Evolutionary conservation across 1,140 invertebrate genomes (phyloP), one percentile per base, ranked within the genome.

Genomic region (Medauroidea extradentata): DNA sequence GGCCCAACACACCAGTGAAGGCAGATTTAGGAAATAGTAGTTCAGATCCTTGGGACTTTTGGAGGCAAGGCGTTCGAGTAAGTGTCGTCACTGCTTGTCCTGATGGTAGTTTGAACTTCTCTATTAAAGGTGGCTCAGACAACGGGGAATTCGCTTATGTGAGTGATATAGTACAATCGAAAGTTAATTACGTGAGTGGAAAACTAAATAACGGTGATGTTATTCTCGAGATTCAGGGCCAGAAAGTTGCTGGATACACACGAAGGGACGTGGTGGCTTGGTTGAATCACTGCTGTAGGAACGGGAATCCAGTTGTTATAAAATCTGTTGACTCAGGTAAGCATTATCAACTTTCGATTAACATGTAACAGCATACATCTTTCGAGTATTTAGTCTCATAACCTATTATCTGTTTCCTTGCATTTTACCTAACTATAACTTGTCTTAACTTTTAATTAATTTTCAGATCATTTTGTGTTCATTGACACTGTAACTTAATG

Each of bases 241-340:
- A 84, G 67, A 81, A 82, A 72, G 79, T 86, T 58, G 79, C 82
- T 53, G 84, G 84, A 25, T 85, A 82, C 65, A 86, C 84, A 0
- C 74, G 80, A 64, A 67, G 75, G 59, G 84, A 86, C 72, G 77
- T 85, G 7, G 73, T 76, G 25, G 74, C 80, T 23, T 81, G 82
- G 75, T 65, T 85, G 16, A 79, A 82, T 63, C 79, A 84, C 68
- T 83, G 82, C 69, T 78, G 77, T 58, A 73, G 81, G 59, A 81
- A 79, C 74, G 77, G 78, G 23, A 78, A 78, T 60, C 76, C 81
- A 29, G 77, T 83, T 14, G 75, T 75, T 64, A 72, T 85, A 16
- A 83, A 80, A 68, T 79, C 79, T 46, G 74, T 81, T 53, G 75
- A 76, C 59, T 64, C 75, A 73, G 80, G 82, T 84, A 74, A 71